These are phyloP conservation scores for Sciurus carolinensis DNA, from an alignment of 2,797 vertebrate species.

Conservation along the genomic window DNA sequence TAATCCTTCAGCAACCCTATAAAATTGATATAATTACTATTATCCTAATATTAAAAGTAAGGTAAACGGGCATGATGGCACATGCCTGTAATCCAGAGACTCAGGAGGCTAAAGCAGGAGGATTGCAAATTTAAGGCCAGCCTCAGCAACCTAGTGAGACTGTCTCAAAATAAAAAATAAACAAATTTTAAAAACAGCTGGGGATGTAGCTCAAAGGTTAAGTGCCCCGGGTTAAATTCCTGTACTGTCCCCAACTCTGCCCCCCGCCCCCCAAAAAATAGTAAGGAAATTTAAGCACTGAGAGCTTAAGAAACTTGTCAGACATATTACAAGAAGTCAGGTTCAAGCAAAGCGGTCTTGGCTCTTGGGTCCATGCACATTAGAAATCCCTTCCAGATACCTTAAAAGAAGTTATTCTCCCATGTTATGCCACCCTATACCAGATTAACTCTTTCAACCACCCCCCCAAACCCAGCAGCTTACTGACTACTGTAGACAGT, in stretches of 20 bases:
- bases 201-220: no score
- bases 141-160: no score
- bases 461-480: background rate
- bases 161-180: no score
- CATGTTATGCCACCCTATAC: background rate
- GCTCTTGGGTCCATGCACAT: background rate
- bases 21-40: constrained; percentile 7
- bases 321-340: constrained; percentile 15
- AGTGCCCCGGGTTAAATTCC: no score
- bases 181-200: no score
- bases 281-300: constrained; percentile 8
- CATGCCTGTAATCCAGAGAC: no score
- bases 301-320: constrained; percentile 15
- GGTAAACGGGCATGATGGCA: no score
- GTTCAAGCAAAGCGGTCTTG: constrained; percentile 29
- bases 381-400: constrained; percentile 13
- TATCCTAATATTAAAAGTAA: constrained; percentile 8
- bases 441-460: constrained; percentile 33
- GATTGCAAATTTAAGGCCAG: no score
- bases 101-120: no score
- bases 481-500: background rate
- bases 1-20: constrained; percentile 19
- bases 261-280: no score
- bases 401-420: constrained; percentile 33
- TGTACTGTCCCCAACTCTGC: no score